Conservation (phyloP, 1,140 invertebrate species). For the Bathynomus jamesi region DNA sequence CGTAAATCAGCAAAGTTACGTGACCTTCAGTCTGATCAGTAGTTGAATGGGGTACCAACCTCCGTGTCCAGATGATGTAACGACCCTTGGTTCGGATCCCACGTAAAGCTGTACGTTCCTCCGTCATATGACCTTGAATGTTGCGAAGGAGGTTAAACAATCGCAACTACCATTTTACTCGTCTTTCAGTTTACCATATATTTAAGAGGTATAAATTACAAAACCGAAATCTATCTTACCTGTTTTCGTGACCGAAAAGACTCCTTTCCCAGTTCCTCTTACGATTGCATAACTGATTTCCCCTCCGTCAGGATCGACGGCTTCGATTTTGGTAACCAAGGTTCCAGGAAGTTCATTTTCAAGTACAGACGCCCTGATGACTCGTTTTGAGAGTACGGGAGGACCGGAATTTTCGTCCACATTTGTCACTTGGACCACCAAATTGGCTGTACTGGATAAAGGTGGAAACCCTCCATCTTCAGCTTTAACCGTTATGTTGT, state of each 20-base stretch:
- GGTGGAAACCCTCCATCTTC: conserved; percentile 63
- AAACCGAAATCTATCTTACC: no score
- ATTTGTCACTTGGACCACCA: conserved; percentile 76
- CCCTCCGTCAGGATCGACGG: conserved; percentile 65
- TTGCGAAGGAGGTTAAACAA: no score
- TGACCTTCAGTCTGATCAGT: no score
- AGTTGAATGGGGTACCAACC: no score
- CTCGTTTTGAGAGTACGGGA: conserved; percentile 19
- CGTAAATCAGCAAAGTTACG: no score
- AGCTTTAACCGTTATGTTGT: conserved; percentile 74
- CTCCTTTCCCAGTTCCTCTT: conserved; percentile 79
- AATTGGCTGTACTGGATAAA: conserved; percentile 61
- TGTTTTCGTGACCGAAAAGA: conserved; percentile 81
- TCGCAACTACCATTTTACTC: no score
- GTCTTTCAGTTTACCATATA: no score
- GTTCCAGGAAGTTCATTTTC: conserved; percentile 58
- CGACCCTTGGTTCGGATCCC: no score
- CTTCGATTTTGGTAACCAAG: conserved; percentile 14
- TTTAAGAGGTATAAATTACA: no score
- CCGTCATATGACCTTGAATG: no score
- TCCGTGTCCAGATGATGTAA: no score
- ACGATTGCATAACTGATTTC: conserved; percentile 76
- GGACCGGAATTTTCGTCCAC: conserved; percentile 71
- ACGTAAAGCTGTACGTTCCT: no score
- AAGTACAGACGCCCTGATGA: conserved; percentile 46